A percentile compares a stretch with the other conserved stretches of the same genome.
These are phyloP conservation scores for Drosophila obscura DNA, from an alignment of 1,140 invertebrate species.

Conservation along the genomic window DNA sequence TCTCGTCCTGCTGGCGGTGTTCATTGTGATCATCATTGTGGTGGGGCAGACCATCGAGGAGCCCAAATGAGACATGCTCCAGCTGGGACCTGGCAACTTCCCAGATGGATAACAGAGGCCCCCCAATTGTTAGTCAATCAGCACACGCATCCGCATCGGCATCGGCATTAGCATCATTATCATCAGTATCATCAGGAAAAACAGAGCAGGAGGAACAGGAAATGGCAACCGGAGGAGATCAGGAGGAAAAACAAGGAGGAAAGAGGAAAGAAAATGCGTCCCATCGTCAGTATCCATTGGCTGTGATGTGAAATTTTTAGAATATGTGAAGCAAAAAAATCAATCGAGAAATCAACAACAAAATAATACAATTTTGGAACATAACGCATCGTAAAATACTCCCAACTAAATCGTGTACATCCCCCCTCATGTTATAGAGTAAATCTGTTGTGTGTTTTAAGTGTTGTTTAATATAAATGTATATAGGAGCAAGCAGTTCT, in stretches of 20 bases:
- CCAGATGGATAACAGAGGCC: conserved; percentile 84
- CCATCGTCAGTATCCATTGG: conserved; percentile 83
- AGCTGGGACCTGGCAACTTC: conserved; percentile 84
- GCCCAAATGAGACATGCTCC: conserved; percentile 85
- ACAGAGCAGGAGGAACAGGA: conserved; percentile 3
- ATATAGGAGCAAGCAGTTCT: conserved; percentile 19
- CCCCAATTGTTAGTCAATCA: conserved; percentile 68
- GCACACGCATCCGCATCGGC: conserved; percentile 11
- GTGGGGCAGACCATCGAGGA: conserved; percentile 89
- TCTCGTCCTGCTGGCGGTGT: conserved; percentile 89
- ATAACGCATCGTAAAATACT: conserved; percentile 26
- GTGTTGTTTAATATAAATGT: conserved; percentile 55
- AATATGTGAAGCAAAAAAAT: conserved; percentile 53
- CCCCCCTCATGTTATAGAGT: conserved; percentile 30
- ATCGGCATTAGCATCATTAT: conserved; percentile 28
- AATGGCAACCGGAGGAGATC: neutral
- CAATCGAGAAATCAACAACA: conserved; percentile 32
- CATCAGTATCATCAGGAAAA: conserved; percentile 21
- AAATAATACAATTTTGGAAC: conserved; percentile 39
- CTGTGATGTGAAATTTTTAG: conserved; percentile 83
- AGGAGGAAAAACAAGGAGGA: conserved; percentile 1
- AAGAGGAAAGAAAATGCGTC: conserved; percentile 47
- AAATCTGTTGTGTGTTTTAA: conserved; percentile 42
- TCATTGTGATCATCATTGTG: conserved; percentile 91
- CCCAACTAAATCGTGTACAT: conserved; percentile 6